Evolutionary conservation across 64 coral and sea anemone genomes (phyloP), one percentile per base, ranked within the genome.

Genomic region (Pocillopora verrucosa): DNA sequence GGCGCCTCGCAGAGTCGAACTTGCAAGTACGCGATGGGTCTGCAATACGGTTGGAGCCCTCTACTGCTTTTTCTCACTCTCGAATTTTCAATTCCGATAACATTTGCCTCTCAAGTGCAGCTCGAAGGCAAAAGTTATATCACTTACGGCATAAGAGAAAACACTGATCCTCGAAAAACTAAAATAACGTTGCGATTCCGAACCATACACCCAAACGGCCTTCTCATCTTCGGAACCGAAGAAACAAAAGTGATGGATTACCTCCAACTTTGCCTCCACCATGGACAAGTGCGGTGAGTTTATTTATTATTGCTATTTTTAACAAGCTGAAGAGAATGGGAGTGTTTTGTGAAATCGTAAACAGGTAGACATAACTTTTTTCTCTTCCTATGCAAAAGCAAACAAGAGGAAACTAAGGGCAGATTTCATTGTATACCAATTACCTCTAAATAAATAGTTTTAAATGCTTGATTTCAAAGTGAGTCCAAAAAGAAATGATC

Each of bases 181-280:
- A 65, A 26, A 37, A 72, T 85, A 14, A 85, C 56, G 51, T 20
- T 92, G 26, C 61, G 83, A 69, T 92, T 92, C 64, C 84, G 86
- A 62, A 87, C 90, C 7, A 92, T 92, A 68, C 90, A 92, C 37
- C 76, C 90, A 45, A 79, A 76, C 7, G 90, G 90, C 13, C 70
- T 92, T 5, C n/a, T 92, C 9, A 17, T 92, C 13, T 92, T 80
- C 68, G 78, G 87, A 19, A 22, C 81, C 5, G 45, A 45, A 13
- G 82, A 65, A 16, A 56, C 2, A 5, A 25, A 56, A 68, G 19
- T 60, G 7, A 35, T 58, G 13, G 59, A 85, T 13, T 85, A 25
- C 35, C 37, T 85, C 6, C 82, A 30, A 9, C 63, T 85, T n/a
- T 63, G 72, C 34, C 25, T 85, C 24, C 57, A 57, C 38, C 65